These are phyloP conservation scores for Pipistrellus kuhlii DNA, from an alignment of 2,797 vertebrate genomes.

Conservation along the genomic window DNA sequence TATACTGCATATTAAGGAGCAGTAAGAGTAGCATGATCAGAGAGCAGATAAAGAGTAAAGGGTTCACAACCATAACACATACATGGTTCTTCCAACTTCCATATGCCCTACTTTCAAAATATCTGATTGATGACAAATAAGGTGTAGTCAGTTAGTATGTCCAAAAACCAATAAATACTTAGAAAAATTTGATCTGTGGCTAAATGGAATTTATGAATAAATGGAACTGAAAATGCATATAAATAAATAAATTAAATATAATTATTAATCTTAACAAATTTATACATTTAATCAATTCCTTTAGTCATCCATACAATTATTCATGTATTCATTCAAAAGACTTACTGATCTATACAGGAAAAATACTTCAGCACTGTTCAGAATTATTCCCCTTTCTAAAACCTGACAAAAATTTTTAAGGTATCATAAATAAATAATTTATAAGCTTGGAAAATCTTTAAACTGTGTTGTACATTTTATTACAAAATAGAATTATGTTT, in stretches of 20 bases:
- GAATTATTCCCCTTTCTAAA: not conserved
- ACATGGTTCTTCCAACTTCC: slow-evolving; percentile 72
- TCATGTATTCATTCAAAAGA: slow-evolving; percentile 40
- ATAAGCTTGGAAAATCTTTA: slow-evolving; percentile 56
- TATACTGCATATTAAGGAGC: not conserved
- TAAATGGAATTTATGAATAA: not conserved
- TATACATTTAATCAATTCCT: not conserved
- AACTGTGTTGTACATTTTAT: slow-evolving; percentile 40
- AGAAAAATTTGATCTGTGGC: not conserved
- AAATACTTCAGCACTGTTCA: not conserved
- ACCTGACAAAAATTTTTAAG: slow-evolving; percentile 49
- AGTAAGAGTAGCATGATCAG: slow-evolving; percentile 64
- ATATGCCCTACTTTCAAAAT: slow-evolving; percentile 66
- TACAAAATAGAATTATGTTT: slow-evolving; percentile 52
- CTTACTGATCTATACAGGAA: not conserved
- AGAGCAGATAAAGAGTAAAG: slow-evolving; percentile 62
- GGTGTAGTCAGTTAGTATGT: slow-evolving; percentile 71
- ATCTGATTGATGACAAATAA: slow-evolving; percentile 66
- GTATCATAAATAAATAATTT: slow-evolving; percentile 48
- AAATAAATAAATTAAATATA: slow-evolving; percentile 12
- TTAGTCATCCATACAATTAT: not conserved
- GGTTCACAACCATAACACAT: not conserved
- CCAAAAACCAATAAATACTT: slow-evolving; percentile 54
- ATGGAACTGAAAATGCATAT: slow-evolving; percentile 26
- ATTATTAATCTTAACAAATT: not conserved